These are phyloP conservation scores for Tiphia femorata DNA, from an alignment of 2,888 invertebrate genomes.

Conservation along the genomic window DNA sequence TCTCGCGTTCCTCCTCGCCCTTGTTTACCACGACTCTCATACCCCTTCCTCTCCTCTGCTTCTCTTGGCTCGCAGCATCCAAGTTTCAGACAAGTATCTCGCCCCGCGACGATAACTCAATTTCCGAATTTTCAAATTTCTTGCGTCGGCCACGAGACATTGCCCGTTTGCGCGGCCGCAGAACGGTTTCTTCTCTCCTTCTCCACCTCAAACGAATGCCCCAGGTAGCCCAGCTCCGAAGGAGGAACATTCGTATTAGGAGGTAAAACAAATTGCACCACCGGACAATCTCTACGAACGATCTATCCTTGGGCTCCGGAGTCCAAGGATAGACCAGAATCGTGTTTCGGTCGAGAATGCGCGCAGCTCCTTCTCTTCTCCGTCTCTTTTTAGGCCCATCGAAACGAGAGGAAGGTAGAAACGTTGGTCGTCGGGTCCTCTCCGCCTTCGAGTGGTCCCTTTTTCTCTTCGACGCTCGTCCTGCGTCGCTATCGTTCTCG, in stretches of 20 bases:
- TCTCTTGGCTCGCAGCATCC: too few relatives aligned
- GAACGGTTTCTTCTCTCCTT: conserved; percentile 32
- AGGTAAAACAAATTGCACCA: conserved; percentile 54
- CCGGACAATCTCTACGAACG: conserved; percentile 51
- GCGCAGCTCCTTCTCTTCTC: conserved; percentile 4
- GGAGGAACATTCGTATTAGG: conserved; percentile 56
- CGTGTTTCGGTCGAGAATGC: conserved; percentile 55
- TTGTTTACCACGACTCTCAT: conserved; percentile 1
- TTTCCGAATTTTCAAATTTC: too few relatives aligned
- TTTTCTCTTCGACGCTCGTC: too few relatives aligned
- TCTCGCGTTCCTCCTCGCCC: conserved; percentile 6
- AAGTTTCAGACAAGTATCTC: too few relatives aligned
- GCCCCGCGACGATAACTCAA: too few relatives aligned
- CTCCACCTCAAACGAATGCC: conserved; percentile 25
- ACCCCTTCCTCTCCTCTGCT: neutral
- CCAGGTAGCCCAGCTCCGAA: conserved; percentile 46
- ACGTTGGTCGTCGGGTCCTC: neutral
- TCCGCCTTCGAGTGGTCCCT: neutral
- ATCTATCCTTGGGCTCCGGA: conserved; percentile 54
- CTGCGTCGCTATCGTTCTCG: too few relatives aligned
- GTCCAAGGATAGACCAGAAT: conserved; percentile 51
- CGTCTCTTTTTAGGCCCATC: conserved; percentile 7
- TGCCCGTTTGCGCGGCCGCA: conserved; percentile 23
- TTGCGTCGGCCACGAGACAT: too few relatives aligned
- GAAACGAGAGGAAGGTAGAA: neutral